These are phyloP conservation scores for Thalassarche chlororhynchos DNA, from an alignment of 2,113 vertebrate species.

Conservation along the genomic window DNA sequence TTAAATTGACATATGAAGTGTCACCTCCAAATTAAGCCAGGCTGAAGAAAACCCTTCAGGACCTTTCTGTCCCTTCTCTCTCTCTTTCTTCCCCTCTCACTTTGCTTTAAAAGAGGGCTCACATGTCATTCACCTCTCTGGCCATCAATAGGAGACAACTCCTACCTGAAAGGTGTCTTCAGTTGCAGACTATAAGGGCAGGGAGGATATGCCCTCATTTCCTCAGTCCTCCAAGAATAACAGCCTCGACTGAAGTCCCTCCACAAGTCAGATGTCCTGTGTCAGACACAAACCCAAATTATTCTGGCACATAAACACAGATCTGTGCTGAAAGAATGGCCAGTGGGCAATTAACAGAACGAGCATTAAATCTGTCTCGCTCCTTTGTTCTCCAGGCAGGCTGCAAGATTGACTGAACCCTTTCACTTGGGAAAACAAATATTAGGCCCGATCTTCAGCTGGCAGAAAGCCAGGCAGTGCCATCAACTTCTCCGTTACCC, in stretches of 20 bases:
- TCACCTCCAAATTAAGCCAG: conserved; percentile 38
- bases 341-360: conserved; percentile 18
- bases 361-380: not conserved
- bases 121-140: not conserved
- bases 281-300: conserved; percentile 37
- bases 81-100: not conserved
- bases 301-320: conserved; percentile 26
- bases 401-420: not conserved
- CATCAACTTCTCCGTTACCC: not conserved
- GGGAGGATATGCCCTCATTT: not conserved
- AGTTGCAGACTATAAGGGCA: not conserved
- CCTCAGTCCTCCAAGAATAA: not conserved
- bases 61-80: not conserved
- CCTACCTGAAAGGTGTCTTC: not conserved
- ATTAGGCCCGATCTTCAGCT: not conserved
- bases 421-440: conserved; percentile 21
- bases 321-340: conserved; percentile 16
- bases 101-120: not conserved
- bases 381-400: conserved; percentile 11
- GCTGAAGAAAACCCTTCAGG: conserved; percentile 43
- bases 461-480: not conserved
- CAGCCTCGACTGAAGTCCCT: not conserved
- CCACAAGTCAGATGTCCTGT: not conserved
- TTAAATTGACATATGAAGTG: conserved; percentile 22
- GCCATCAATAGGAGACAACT: not conserved